These are phyloP conservation scores for Masnerella sp. DNA, from an alignment of 2,888 invertebrate genomes.

Conservation along the genomic window DNA sequence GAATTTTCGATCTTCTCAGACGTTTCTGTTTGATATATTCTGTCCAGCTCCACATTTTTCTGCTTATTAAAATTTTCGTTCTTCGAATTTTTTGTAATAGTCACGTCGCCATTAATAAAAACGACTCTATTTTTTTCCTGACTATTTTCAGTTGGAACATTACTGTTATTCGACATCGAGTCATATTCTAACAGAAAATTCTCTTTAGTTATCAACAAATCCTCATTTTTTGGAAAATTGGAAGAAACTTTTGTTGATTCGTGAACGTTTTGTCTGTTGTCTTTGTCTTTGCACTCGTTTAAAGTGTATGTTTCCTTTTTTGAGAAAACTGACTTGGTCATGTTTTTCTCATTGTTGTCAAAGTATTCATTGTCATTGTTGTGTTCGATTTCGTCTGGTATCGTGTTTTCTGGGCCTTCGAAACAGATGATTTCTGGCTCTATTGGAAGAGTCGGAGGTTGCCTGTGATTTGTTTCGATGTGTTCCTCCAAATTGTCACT, in stretches of 20 bases:
- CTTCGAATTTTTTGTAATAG: conserved; percentile 71
- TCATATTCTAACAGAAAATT: conserved; percentile 71
- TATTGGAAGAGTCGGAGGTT: conserved; percentile 71
- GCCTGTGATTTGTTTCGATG: conserved; percentile 74
- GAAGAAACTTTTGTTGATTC: conserved; percentile 61
- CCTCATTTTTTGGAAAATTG: conserved; percentile 69
- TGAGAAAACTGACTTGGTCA: conserved; percentile 56
- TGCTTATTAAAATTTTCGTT: conserved; percentile 67
- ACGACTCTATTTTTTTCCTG: conserved; percentile 68
- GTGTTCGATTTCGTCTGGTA: conserved; percentile 67
- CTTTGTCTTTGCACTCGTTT: conserved; percentile 59
- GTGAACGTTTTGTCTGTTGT: conserved; percentile 50
- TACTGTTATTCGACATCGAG: conserved; percentile 62
- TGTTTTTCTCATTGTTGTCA: conserved; percentile 60
- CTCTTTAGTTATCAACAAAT: conserved; percentile 69
- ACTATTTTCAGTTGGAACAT: conserved; percentile 63
- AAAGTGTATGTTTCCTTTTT: conserved; percentile 62
- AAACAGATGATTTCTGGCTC: conserved; percentile 76
- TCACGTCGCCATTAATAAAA: conserved; percentile 72
- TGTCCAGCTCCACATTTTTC: conserved; percentile 73
- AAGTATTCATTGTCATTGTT: conserved; percentile 63
- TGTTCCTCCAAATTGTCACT: conserved; percentile 74
- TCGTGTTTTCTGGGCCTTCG: conserved; percentile 71
- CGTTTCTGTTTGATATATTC: conserved; percentile 68
- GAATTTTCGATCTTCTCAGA: conserved; percentile 69